These are phyloP conservation scores for Stichopus chloronotus DNA, from an alignment of 35 echinoderm and acorn worm species.

Conservation along the genomic window DNA sequence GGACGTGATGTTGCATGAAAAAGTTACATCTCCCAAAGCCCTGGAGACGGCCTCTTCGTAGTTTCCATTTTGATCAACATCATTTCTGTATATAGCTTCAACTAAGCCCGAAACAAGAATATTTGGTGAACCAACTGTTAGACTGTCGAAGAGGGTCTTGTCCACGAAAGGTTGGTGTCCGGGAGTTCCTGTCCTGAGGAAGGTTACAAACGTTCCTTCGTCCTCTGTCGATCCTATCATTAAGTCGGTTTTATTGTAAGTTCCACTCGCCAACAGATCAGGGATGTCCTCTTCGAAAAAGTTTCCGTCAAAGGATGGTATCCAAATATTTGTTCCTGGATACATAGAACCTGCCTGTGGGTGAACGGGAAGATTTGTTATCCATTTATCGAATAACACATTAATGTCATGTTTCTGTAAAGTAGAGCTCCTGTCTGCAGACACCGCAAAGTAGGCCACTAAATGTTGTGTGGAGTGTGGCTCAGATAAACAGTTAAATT, in stretches of 20 bases:
- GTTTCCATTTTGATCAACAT: neutral
- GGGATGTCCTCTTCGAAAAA: conserved; percentile 22
- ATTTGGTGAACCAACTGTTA: neutral
- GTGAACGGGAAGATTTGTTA: too few species aligned
- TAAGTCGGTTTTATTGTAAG: conserved; percentile 9
- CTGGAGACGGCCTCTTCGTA: neutral
- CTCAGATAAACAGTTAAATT: neutral
- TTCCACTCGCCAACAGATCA: neutral
- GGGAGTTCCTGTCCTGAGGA: neutral
- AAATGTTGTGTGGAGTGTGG: neutral
- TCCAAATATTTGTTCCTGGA: neutral
- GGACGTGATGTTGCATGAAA: conserved; percentile 56
- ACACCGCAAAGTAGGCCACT: neutral
- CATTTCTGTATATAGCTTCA: conserved; percentile 1
- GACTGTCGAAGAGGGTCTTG: neutral
- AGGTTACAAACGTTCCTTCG: conserved; percentile 8
- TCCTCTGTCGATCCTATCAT: neutral
- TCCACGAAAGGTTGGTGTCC: neutral
- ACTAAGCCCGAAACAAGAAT: neutral
- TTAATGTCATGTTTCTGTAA: neutral
- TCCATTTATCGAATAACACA: too few species aligned
- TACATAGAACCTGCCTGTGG: neutral
- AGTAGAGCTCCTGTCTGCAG: neutral
- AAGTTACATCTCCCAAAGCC: conserved; percentile 38
- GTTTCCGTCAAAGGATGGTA: neutral